phyloP scores from a whole-genome alignment of 1,140 invertebrate genomes.

The Zaprionus kolodkinae region DNA sequence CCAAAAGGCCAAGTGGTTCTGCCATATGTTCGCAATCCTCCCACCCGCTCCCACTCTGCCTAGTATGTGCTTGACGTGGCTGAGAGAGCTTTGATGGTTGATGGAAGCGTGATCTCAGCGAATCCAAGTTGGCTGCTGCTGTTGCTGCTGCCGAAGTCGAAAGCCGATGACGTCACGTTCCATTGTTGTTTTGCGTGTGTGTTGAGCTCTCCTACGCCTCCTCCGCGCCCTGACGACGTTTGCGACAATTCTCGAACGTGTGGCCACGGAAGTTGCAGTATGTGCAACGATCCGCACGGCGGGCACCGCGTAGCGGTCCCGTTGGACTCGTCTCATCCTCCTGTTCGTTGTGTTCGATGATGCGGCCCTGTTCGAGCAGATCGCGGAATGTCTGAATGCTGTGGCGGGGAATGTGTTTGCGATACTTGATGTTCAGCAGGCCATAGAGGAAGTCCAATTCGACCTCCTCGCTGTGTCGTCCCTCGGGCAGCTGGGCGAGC shows the following conservation, averaged over 20 bases:
- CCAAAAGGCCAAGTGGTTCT: not conserved
- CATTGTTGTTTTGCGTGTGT: slow-evolving; percentile 3
- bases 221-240: slow-evolving; percentile 34
- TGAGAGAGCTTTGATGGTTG: slow-evolving; percentile 28
- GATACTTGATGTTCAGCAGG: slow-evolving; percentile 75
- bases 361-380: slow-evolving; percentile 73
- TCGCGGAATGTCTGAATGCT: slow-evolving; percentile 64
- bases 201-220: slow-evolving; percentile 36
- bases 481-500: slow-evolving; percentile 75
- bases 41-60: slow-evolving; percentile 19
- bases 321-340: slow-evolving; percentile 42
- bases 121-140: slow-evolving; percentile 18
- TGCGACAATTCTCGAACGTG: slow-evolving; percentile 65
- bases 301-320: slow-evolving; percentile 47
- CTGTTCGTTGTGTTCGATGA: slow-evolving; percentile 74
- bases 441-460: slow-evolving; percentile 80
- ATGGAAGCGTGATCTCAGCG: slow-evolving; percentile 18
- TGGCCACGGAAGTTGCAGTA: slow-evolving; percentile 72
- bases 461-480: slow-evolving; percentile 75
- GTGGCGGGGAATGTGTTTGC: slow-evolving; percentile 70
- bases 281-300: slow-evolving; percentile 57
- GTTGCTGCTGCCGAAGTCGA: not conserved
- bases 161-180: slow-evolving; percentile 33
- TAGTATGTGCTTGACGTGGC: slow-evolving; percentile 29
- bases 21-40: slow-evolving; percentile 14